A percentile compares a stretch with the other conserved stretches of the same genome.
Conservation (phyloP, 2,888 invertebrate species). For the Lamellibrachia columna region DNA sequence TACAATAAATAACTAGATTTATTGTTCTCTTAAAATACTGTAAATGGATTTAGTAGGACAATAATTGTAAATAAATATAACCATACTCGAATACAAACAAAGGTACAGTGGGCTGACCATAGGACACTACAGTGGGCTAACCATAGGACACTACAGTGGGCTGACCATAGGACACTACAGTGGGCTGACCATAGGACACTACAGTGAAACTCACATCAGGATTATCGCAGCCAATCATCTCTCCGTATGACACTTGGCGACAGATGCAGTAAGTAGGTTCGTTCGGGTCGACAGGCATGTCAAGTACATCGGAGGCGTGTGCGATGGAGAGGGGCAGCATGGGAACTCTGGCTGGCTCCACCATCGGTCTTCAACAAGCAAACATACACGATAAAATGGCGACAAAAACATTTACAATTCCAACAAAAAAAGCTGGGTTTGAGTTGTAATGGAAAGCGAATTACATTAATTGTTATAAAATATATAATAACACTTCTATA, state of each 20-base stretch:
- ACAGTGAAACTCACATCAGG: slow-evolving; percentile 57
- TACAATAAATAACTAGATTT: too few relatives aligned
- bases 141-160: background rate
- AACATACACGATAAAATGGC: background rate
- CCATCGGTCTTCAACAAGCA: slow-evolving; percentile 30
- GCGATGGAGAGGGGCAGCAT: slow-evolving; percentile 55
- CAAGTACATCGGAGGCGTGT: slow-evolving; percentile 72
- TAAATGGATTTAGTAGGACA: background rate
- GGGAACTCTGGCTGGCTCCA: slow-evolving; percentile 37
- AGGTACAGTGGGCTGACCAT: background rate
- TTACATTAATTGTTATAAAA: too few relatives aligned
- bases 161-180: too few relatives aligned
- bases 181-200: background rate
- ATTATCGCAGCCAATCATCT: slow-evolving; percentile 97
- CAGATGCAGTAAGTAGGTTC: slow-evolving; percentile 98
- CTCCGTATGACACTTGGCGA: slow-evolving; percentile 92
- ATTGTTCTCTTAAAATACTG: too few relatives aligned
- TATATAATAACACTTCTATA: too few relatives aligned
- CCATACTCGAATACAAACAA: too few relatives aligned
- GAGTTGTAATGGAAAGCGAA: too few relatives aligned
- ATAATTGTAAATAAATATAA: background rate
- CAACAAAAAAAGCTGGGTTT: too few relatives aligned
- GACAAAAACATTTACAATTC: background rate
- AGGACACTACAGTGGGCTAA: background rate
- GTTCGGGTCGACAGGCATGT: slow-evolving; percentile 85